phyloP scores from a whole-genome alignment of 2,113 vertebrate species.

The Andinoacara biseriatus region DNA sequence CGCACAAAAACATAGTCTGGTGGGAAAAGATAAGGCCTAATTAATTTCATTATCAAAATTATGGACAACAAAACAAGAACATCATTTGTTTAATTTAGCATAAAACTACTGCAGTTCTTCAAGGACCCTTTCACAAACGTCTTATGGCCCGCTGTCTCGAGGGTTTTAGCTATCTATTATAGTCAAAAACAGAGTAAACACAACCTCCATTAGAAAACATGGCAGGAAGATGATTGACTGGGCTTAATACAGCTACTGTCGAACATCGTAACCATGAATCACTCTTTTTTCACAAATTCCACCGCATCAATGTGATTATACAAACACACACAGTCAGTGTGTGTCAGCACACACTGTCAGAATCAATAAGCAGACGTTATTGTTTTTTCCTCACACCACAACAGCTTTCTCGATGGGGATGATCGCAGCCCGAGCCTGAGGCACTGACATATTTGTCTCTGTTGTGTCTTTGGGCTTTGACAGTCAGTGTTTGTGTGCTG shows the following conservation, averaged over 20 bases:
- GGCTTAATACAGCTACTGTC: constrained; percentile 32
- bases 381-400: constrained; percentile 43
- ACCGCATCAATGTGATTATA: constrained; percentile 56
- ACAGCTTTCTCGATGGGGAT: constrained; percentile 53
- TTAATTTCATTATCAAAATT: constrained; percentile 63
- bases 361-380: constrained; percentile 62
- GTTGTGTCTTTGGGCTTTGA: constrained; percentile 55
- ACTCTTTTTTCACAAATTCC: constrained; percentile 45
- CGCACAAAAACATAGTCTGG: constrained; percentile 49
- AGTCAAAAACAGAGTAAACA: constrained; percentile 28
- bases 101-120: constrained; percentile 33
- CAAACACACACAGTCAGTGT: constrained; percentile 50
- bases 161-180: constrained; percentile 32
- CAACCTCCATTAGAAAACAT: constrained; percentile 19
- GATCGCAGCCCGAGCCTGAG: constrained; percentile 60
- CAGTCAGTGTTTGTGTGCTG: constrained; percentile 23
- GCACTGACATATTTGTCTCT: constrained; percentile 67
- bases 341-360: constrained; percentile 55
- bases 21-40: constrained; percentile 60
- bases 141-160: constrained; percentile 29
- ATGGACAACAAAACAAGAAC: constrained; percentile 51
- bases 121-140: constrained; percentile 33
- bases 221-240: constrained; percentile 41
- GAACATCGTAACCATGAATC: constrained; percentile 45
- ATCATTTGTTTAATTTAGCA: constrained; percentile 59